A percentile compares a stretch with the other conserved stretches of the same genome.
Evolutionary conservation across 2,888 invertebrate genomes (phyloP).

Genomic region (Mechanitis mazaeus): DNA sequence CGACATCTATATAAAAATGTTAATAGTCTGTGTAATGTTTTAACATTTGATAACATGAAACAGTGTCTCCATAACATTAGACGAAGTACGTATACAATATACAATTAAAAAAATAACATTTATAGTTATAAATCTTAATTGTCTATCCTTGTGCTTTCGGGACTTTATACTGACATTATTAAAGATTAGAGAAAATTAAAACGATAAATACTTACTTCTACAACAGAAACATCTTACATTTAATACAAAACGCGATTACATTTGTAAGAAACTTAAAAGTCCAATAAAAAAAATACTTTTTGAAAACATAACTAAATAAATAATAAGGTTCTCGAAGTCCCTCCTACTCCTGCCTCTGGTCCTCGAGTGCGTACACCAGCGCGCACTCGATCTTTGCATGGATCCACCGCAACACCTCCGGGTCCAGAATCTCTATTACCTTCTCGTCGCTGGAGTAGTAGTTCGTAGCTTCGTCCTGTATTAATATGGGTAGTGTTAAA

Average conservation of each 20-base stretch:
- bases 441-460: slow-evolving; percentile 80
- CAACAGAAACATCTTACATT: too few relatives aligned
- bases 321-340: neutral
- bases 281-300: too few relatives aligned
- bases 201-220: neutral
- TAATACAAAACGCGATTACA: too few relatives aligned
- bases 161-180: slow-evolving; percentile 4
- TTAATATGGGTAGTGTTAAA: slow-evolving; percentile 11
- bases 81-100: neutral
- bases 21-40: too few relatives aligned
- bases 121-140: too few relatives aligned
- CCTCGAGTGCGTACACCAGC: slow-evolving; percentile 84
- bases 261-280: too few relatives aligned
- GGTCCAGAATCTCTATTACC: slow-evolving; percentile 79
- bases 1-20: too few relatives aligned
- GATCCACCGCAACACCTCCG: slow-evolving; percentile 81
- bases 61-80: neutral
- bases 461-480: slow-evolving; percentile 75
- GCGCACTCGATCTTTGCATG: slow-evolving; percentile 85
- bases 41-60: neutral
- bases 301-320: too few relatives aligned
- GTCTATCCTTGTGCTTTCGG: slow-evolving; percentile 1
- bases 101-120: too few relatives aligned
- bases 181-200: neutral
- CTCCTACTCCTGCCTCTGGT: slow-evolving; percentile 66